Conservation (phyloP, 2,113 vertebrate species). For the Carassius gibelio region DNA sequence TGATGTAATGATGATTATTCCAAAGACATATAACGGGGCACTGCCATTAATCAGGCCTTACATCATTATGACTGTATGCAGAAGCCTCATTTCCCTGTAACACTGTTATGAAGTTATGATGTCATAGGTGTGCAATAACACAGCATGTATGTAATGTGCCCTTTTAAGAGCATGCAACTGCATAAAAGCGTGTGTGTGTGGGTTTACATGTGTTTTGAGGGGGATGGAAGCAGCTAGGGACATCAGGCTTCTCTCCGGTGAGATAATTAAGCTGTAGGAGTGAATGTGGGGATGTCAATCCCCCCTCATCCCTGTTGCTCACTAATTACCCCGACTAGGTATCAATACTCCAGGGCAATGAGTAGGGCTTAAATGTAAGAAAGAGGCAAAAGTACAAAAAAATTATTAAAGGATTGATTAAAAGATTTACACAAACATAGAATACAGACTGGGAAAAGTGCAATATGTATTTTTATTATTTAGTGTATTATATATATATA, state of each 20-base stretch:
- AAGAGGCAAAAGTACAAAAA: not conserved
- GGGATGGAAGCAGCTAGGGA: not conserved
- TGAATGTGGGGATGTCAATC: constrained; percentile 27
- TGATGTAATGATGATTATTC: constrained; percentile 22
- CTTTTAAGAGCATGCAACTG: not conserved
- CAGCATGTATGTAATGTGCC: not conserved
- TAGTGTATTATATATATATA: not conserved
- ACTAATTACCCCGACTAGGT: constrained; percentile 30
- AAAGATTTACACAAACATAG: too few species aligned
- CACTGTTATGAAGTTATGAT: constrained; percentile 26
- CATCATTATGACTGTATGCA: constrained; percentile 20
- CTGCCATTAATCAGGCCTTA: not conserved
- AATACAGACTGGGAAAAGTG: not conserved
- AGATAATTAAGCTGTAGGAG: constrained; percentile 33
- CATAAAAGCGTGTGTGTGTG: not conserved
- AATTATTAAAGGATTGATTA: not conserved
- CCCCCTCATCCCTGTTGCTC: constrained; percentile 1
- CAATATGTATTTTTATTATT: not conserved
- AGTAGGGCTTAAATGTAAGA: not conserved
- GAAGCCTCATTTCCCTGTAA: constrained; percentile 7
- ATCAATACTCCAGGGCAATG: constrained; percentile 7
- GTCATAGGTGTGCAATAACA: constrained; percentile 29
- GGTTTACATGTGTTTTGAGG: not conserved
- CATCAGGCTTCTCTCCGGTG: constrained; percentile 16
- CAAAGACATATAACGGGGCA: not conserved